phyloP scores from a whole-genome alignment of 2,113 vertebrate species.

The Ranitomeya variabilis region DNA sequence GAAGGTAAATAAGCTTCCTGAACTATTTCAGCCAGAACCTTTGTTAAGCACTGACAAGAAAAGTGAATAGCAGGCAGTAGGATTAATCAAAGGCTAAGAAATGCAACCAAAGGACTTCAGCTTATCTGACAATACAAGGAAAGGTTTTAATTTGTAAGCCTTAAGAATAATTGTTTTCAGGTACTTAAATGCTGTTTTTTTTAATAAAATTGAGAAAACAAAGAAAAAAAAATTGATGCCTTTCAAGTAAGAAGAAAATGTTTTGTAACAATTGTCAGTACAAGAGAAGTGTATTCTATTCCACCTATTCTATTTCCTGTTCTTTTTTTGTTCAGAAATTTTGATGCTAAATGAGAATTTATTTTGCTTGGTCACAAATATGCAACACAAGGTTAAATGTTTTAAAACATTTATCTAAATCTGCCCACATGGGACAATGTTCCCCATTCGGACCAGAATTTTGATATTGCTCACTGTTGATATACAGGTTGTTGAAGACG shows the following conservation, averaged over 20 bases:
- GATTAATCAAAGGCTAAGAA: slow-evolving; percentile 71
- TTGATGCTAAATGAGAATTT: neutral
- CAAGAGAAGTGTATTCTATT: neutral
- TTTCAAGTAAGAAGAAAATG: slow-evolving; percentile 6
- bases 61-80: slow-evolving; percentile 68
- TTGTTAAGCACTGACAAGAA: slow-evolving; percentile 69
- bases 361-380: neutral
- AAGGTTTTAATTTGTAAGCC: slow-evolving; percentile 57
- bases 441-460: too few species aligned
- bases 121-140: slow-evolving; percentile 59
- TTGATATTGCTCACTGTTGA: too few species aligned
- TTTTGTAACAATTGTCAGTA: neutral
- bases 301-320: neutral
- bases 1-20: slow-evolving; percentile 75
- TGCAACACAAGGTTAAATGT: too few species aligned
- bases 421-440: too few species aligned
- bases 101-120: slow-evolving; percentile 67
- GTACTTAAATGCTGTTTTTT: slow-evolving; percentile 9
- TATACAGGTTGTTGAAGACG: too few species aligned
- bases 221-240: neutral
- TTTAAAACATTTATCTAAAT: neutral
- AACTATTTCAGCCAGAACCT: slow-evolving; percentile 67
- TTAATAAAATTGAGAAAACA: neutral
- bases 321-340: neutral
- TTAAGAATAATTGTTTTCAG: slow-evolving; percentile 46